phyloP scores from a whole-genome alignment of 1,140 invertebrate genomes.

The Drosophila truncata region DNA sequence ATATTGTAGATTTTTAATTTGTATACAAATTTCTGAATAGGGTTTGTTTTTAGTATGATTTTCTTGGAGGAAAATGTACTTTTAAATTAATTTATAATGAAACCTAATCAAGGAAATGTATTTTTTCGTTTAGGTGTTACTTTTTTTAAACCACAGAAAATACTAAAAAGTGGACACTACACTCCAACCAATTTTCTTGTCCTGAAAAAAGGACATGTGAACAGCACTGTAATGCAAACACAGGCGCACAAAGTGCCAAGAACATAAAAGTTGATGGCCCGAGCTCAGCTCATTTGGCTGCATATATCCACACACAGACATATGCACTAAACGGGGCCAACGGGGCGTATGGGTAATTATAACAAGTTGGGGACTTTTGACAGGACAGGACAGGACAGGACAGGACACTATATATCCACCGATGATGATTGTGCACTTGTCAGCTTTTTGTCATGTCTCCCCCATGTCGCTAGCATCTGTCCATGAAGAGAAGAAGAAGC shows the following conservation, averaged over 20 bases:
- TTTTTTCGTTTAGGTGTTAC: background rate
- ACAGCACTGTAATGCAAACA: conserved; percentile 12
- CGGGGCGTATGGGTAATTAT: conserved; percentile 80
- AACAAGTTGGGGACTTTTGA: conserved; percentile 62
- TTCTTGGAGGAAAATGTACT: background rate
- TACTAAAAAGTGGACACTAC: background rate
- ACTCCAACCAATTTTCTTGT: background rate
- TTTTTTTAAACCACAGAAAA: too few species aligned
- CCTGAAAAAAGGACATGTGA: conserved; percentile 8
- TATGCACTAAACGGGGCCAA: conserved; percentile 38
- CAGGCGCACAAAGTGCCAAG: conserved; percentile 15
- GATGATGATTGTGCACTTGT: conserved; percentile 51
- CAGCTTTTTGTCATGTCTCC: conserved; percentile 50
- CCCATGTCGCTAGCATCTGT: conserved; percentile 21
- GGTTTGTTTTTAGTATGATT: background rate
- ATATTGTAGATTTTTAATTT: background rate
- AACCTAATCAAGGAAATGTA: background rate
- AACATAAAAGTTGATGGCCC: conserved; percentile 74
- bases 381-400: conserved; percentile 20
- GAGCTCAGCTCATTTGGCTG: conserved; percentile 58
- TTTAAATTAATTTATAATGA: background rate
- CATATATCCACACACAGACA: conserved; percentile 7
- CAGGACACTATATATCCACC: background rate
- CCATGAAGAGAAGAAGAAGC: too few species aligned
- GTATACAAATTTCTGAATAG: too few species aligned